Percentiles rank a stretch among this genome's conserved stretches.
Evolutionary conservation across 2,888 invertebrate genomes (phyloP).

Genomic region (Macaria liturata): DNA sequence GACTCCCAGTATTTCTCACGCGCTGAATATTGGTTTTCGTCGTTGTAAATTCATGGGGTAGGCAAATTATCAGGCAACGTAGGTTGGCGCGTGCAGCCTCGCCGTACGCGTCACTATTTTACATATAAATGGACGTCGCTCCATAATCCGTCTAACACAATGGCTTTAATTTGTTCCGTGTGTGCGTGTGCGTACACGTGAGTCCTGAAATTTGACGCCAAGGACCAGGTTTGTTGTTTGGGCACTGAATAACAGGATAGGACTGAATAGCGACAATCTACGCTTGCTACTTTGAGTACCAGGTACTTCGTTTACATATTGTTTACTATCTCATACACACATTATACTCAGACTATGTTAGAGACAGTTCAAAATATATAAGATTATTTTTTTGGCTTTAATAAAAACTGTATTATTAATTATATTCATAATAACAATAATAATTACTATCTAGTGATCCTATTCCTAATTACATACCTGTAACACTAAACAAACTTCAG

Average conservation of each 20-base stretch:
- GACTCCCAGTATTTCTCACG: slow-evolving; percentile 6
- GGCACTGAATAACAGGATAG: neutral
- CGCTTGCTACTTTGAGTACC: too few species aligned
- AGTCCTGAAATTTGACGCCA: slow-evolving; percentile 58
- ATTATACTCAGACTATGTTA: too few species aligned
- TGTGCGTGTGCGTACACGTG: slow-evolving; percentile 70
- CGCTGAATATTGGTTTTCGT: slow-evolving; percentile 26
- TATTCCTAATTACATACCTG: too few species aligned
- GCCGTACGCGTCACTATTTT: slow-evolving; percentile 77
- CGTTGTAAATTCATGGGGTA: slow-evolving; percentile 44
- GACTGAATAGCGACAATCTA: too few species aligned
- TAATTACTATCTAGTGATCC: too few species aligned
- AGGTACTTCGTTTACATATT: too few species aligned
- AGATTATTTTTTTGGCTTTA: too few species aligned
- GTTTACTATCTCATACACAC: too few species aligned
- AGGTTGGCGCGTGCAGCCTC: slow-evolving; percentile 55
- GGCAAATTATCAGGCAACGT: slow-evolving; percentile 48
- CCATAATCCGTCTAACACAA: slow-evolving; percentile 79
- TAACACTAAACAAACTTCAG: neutral
- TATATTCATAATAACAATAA: too few species aligned
- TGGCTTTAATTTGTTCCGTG: slow-evolving; percentile 76
- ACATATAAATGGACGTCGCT: slow-evolving; percentile 80
- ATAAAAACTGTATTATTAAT: too few species aligned
- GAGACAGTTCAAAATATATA: too few species aligned
- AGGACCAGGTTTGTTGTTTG: slow-evolving; percentile 10